A percentile compares a stretch with the other conserved stretches of the same genome.
Conservation (phyloP, 2,797 vertebrate species). For the Sebastes hopkinsi region DNA sequence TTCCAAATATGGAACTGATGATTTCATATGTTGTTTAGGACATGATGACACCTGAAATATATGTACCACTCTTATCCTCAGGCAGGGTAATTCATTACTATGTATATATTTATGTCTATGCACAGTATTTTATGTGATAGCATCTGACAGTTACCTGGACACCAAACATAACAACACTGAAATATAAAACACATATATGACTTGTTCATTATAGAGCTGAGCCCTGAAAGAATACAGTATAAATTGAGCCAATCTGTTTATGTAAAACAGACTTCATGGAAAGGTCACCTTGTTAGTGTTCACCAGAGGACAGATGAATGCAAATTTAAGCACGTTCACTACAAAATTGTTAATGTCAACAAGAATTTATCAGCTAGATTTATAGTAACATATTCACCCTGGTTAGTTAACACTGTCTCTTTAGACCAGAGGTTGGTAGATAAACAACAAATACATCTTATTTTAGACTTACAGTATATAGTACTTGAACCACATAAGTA, state of each 20-base stretch:
- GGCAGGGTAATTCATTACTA: neutral
- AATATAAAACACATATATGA: neutral
- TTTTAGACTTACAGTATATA: neutral
- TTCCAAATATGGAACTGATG: neutral
- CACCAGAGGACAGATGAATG: neutral
- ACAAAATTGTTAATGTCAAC: conserved; percentile 25
- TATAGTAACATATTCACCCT: neutral
- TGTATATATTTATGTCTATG: neutral
- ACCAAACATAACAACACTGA: neutral
- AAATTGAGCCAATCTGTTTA: neutral
- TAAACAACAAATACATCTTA: conserved; percentile 1
- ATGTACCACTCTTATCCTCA: neutral
- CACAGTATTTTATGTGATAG: neutral
- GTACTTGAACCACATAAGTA: neutral
- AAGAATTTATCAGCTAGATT: conserved; percentile 26
- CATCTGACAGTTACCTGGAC: neutral
- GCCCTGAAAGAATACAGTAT: neutral
- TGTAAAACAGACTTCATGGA: neutral
- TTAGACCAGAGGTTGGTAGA: neutral
- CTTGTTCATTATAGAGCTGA: neutral
- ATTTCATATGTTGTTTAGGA: neutral
- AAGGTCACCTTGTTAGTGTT: conserved; percentile 6
- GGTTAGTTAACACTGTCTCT: neutral
- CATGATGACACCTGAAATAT: neutral
- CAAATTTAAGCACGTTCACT: neutral